Conservation (phyloP, 2,113 vertebrate genomes). For the Ariopsis seemanni region DNA sequence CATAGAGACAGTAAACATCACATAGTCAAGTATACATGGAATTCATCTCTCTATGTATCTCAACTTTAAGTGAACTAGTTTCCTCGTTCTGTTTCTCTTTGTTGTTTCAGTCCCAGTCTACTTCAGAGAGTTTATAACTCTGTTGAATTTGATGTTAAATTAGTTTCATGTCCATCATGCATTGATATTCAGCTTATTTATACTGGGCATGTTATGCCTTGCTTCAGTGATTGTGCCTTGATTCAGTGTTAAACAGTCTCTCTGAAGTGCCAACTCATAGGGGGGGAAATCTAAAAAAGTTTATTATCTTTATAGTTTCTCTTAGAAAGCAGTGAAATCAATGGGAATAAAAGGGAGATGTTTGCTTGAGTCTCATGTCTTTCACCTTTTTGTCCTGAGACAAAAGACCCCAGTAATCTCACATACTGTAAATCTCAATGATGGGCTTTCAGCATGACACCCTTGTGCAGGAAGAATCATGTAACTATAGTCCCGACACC, state of each 20-base stretch:
- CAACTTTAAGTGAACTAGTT: neutral
- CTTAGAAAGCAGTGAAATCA: neutral
- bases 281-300: neutral
- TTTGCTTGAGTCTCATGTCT: neutral
- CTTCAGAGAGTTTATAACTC: neutral
- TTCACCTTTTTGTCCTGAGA: neutral
- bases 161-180: neutral
- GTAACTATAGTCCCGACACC: constrained; percentile 30
- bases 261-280: neutral
- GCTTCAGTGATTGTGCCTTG: neutral
- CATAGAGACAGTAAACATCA: neutral
- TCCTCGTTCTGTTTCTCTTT: neutral
- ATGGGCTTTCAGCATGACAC: neutral
- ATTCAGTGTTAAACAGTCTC: neutral
- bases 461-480: constrained; percentile 7
- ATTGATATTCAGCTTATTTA: neutral
- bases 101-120: neutral
- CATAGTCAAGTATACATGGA: neutral
- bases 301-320: neutral
- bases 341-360: neutral
- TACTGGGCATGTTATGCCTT: neutral
- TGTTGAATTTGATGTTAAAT: neutral
- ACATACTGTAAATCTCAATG: neutral
- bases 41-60: neutral
- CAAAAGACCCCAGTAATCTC: neutral